Evolutionary conservation across 2,797 vertebrate species (phyloP), one percentile per base, ranked within the genome.

Genomic region (Etheostoma nigrum): DNA sequence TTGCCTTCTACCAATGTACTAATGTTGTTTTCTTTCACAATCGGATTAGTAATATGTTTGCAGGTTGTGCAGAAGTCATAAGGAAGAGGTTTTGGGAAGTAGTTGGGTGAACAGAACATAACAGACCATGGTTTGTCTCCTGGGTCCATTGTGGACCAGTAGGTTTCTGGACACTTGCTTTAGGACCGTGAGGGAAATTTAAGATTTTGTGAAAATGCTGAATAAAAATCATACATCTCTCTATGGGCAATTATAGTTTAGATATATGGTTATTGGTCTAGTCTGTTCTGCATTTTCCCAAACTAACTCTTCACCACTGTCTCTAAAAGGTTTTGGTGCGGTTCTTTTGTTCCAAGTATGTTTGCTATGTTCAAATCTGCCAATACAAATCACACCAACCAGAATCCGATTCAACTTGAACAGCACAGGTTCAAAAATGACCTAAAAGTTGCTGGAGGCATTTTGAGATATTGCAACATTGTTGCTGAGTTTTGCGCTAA

Each of bases 381-480:
- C 0, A 1, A 36, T 45, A 64, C 8, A 19, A 27, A 48, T 48
- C 10, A 0, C 12, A 63, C 44, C 60, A 30, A 47, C 21, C 23
- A 19, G 10, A 63, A 16, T 48, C 23, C 25, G 0, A 48, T 19
- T 30, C 10, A 13, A 15, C 19, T 13, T 9, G 7, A 67, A 54
- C 36, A 19, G 19, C 21, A 45, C 15, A 23, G n/a, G 49, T 23
- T 16, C 25, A 3, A 23, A 36, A 40, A 65, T 4, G 6, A 5
- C 51, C 10, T 42, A 1, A 5, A 54, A 54, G 6, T 33, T 78
- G 67, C 83, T 45, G 5, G 18, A 78, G 72, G 78, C 76, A 40
- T 72, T 79, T 69, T 62, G 36, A 82, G 59, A 77, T 83, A 81
- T 84, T 86, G 59, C 36, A 15, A 36, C 61, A 51, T 79, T 86